Evolutionary conservation across 2,888 invertebrate genomes (phyloP).

Genomic region (Prostheceraeus crozeri): DNA sequence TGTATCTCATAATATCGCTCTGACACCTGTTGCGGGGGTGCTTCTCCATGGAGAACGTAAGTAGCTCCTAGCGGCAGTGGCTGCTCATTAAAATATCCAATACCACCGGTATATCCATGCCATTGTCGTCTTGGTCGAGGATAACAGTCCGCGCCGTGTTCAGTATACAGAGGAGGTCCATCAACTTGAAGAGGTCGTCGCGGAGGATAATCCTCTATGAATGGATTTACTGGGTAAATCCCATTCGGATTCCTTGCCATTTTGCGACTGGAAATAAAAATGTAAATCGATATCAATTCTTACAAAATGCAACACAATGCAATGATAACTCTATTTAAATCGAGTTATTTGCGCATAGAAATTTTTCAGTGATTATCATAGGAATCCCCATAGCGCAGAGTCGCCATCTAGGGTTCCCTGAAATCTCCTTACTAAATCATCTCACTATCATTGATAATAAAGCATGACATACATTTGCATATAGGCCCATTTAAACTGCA

Average conservation of each 20-base stretch:
- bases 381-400: no score
- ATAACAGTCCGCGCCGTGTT: neutral
- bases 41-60: conserved; percentile 27
- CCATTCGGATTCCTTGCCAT: conserved; percentile 10
- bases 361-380: no score
- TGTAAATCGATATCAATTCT: no score
- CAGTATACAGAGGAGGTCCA: neutral
- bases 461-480: no score
- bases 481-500: no score
- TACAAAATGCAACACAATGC: no score
- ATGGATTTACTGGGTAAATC: conserved; percentile 3
- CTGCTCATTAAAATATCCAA: conserved; percentile 33
- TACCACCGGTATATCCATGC: conserved; percentile 35
- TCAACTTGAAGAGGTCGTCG: neutral
- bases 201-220: neutral
- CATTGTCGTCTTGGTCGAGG: conserved; percentile 1
- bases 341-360: no score
- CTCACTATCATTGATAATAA: no score
- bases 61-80: conserved; percentile 22
- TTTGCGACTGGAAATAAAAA: no score
- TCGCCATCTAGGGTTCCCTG: no score
- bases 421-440: no score
- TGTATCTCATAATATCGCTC: conserved; percentile 28
- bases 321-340: no score
- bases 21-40: conserved; percentile 29